Evolutionary conservation across 2,113 vertebrate species (phyloP).

Genomic region (Chloropsis cyanopogon): DNA sequence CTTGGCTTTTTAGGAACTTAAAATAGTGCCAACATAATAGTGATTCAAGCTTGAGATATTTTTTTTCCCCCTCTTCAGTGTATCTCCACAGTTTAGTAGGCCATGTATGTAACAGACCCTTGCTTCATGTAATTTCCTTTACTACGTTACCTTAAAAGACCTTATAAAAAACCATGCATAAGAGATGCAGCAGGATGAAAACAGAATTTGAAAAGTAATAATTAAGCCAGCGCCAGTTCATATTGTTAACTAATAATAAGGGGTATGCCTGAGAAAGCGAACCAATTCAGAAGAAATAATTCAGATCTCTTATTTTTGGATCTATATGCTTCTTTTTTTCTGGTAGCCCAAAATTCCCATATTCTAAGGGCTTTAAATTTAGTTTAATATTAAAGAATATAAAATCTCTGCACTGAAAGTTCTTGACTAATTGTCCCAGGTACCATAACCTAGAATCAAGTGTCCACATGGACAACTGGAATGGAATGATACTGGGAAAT

Average conservation of each 20-base stretch:
- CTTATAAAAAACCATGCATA: neutral
- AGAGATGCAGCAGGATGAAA: neutral
- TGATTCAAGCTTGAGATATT: neutral
- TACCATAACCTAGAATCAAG: neutral
- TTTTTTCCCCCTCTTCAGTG: neutral
- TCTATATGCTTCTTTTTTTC: neutral
- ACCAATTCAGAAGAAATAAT: conserved; percentile 22
- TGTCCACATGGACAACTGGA: neutral
- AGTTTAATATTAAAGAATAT: neutral
- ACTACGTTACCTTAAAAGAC: neutral
- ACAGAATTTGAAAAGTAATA: neutral
- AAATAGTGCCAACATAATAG: neutral
- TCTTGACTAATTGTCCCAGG: neutral
- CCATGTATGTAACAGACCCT: neutral
- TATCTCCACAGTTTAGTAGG: neutral
- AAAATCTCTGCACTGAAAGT: neutral
- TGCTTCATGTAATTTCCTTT: neutral
- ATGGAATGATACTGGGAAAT: neutral
- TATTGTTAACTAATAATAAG: neutral
- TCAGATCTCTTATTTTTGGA: conserved; percentile 25
- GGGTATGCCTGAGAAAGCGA: neutral
- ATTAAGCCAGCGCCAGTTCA: neutral
- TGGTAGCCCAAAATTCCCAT: neutral
- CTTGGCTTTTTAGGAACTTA: neutral
- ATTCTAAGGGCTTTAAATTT: neutral